A percentile compares a stretch with the other conserved stretches of the same genome.
Evolutionary conservation across 2,113 vertebrate species (phyloP).

Genomic region (Amblyornis subalaris): DNA sequence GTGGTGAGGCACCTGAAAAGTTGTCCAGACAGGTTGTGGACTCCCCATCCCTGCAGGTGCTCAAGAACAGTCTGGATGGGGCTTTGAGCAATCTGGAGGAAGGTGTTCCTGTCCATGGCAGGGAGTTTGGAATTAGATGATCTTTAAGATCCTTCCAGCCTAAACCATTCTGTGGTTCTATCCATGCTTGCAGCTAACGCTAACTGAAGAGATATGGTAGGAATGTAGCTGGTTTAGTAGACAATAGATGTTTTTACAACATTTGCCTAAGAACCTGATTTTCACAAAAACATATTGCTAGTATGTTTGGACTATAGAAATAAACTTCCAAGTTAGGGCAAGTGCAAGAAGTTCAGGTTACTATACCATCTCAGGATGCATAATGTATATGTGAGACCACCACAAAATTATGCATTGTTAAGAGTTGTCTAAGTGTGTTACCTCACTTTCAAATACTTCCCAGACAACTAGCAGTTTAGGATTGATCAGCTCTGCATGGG

Average conservation of each 20-base stretch:
- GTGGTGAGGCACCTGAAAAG: neutral
- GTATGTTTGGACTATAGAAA: neutral
- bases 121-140: neutral
- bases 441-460: neutral
- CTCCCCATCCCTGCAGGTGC: neutral
- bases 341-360: neutral
- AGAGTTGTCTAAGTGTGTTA: neutral
- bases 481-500: accelerated
- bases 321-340: neutral
- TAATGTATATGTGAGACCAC: neutral
- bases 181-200: neutral
- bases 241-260: neutral
- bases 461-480: neutral
- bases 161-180: neutral
- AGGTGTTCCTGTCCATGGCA: neutral
- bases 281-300: neutral
- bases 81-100: neutral
- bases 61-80: neutral
- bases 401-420: neutral
- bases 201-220: accelerated
- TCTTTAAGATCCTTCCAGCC: neutral
- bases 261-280: neutral
- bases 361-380: neutral
- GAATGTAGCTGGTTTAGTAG: neutral
- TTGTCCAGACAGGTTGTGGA: neutral